Conservation (phyloP, 2,797 vertebrate species). For the Galago senegalensis region DNA sequence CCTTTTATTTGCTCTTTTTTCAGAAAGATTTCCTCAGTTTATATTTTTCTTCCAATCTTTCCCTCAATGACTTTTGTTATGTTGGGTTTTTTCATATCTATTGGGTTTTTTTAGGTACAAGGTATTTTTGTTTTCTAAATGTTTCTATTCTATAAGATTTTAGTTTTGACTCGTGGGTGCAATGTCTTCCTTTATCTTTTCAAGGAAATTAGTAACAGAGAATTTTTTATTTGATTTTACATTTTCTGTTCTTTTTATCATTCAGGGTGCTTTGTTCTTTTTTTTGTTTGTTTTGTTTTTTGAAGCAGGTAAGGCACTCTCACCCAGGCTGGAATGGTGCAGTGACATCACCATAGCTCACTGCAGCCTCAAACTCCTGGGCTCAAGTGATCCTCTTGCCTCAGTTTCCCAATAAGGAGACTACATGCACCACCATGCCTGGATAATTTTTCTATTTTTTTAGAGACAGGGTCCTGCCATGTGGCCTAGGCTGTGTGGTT, state of each 20-base stretch:
- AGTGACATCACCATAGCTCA: too few relatives aligned
- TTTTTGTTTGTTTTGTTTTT: too few relatives aligned
- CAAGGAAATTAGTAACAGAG: not conserved
- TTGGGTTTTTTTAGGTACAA: not conserved
- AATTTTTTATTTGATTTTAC: not conserved
- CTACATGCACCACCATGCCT: too few relatives aligned
- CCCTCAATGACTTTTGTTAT: not conserved
- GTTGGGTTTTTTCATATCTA: not conserved
- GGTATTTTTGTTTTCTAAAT: not conserved
- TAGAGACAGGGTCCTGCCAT: too few relatives aligned
- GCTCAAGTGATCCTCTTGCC: too few relatives aligned
- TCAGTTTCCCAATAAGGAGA: too few relatives aligned
- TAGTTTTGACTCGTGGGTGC: not conserved
- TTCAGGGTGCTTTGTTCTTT: too few relatives aligned
- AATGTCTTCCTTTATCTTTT: not conserved
- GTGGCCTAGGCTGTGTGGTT: not conserved
- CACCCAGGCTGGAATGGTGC: too few relatives aligned
- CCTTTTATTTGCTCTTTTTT: not conserved
- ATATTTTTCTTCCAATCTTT: not conserved
- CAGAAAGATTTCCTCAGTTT: not conserved
- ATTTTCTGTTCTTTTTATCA: not conserved
- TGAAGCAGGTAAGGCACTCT: too few relatives aligned
- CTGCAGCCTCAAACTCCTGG: too few relatives aligned
- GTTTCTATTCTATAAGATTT: not conserved
- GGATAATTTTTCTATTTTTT: too few relatives aligned